Percentiles rank a stretch among this genome's conserved stretches.
These are phyloP conservation scores for Rhizomys pruinosus DNA, from an alignment of 2,113 vertebrate genomes.

Conservation along the genomic window DNA sequence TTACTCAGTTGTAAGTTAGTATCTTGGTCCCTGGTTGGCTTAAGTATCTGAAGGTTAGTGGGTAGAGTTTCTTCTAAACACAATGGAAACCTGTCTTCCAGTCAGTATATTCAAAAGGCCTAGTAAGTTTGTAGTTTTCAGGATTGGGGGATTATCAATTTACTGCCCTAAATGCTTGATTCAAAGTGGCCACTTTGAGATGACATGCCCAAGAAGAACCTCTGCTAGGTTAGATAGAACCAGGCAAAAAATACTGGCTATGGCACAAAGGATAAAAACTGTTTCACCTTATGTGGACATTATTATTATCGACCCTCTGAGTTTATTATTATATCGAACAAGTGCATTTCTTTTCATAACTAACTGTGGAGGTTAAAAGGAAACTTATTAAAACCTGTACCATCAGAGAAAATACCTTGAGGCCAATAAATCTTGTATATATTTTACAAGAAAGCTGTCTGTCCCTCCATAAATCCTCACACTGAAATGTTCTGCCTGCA, in stretches of 20 bases:
- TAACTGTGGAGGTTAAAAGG: constrained; percentile 64
- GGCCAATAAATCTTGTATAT: constrained; percentile 81
- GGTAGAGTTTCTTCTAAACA: constrained; percentile 70
- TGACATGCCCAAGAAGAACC: not conserved
- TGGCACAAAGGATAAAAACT: not conserved
- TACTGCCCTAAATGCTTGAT: constrained; percentile 46
- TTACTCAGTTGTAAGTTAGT: constrained; percentile 53
- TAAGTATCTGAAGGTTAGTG: constrained; percentile 63
- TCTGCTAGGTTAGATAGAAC: not conserved
- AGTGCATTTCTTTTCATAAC: not conserved
- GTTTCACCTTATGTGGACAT: not conserved
- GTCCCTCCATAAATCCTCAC: constrained; percentile 75
- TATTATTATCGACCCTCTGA: not conserved
- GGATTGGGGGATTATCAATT: constrained; percentile 41
- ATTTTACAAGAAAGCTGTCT: constrained; percentile 74
- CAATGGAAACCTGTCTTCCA: constrained; percentile 66
- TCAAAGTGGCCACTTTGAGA: constrained; percentile 51
- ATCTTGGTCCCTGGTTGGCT: constrained; percentile 50
- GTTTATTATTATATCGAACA: not conserved
- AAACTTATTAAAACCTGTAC: constrained; percentile 68
- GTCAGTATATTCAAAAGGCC: constrained; percentile 15
- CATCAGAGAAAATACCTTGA: constrained; percentile 75
- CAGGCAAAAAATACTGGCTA: not conserved
- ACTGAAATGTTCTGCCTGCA: constrained; percentile 80
- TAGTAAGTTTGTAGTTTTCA: not conserved